Base-by-base conservation (phyloP, 1,140 invertebrate genomes). In the Stegodyphus mimosarum region DNA sequence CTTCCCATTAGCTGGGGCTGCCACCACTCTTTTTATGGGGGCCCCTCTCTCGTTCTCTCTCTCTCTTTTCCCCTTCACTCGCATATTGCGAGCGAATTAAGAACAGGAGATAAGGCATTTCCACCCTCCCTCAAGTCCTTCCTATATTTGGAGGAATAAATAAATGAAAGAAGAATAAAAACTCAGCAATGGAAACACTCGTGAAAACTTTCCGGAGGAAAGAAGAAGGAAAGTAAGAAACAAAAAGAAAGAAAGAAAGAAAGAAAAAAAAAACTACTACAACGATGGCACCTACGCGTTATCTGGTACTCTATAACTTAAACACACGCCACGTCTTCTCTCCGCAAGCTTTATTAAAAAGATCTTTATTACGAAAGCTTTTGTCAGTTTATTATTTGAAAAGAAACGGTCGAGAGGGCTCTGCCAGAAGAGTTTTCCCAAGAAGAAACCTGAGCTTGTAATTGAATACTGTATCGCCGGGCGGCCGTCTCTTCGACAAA, bases 381-480 rank as follows among this genome's bases (percentile, higher is more conserved):
- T 84, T 84, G 81, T 84, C 81, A 76, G 81, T 84, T 75, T 84
- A 84, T 84, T 84, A 84, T 84, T 84, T 84, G 72, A 84, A 84
- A 84, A 84, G 81, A 84, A 84, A 70, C 64, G 81, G 73, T 76
- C 72, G 66, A 76, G 66, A 76, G 63, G n/a, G 50, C 60, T 74
- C 76, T 84, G 49, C 48, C 55, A 17, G 55, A 48, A 80, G 55
- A 78, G 64, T 66, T 52, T 69, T 78, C 50, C 49, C 52, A 60
- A 13, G 67, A 79, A 17, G 69, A 71, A 80, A 67, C 69, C 66
- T 67, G 17, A 52, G 77, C 64, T 80, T 71, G 77, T 80, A 80
- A 80, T 80, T 80, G 77, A 80, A 80, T 80, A 71, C 77, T 69
- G 67, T 80, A 70, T 71, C 66, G 77, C 48, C 64, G 13, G 64